Percentiles rank a stretch among this genome's conserved stretches.
phyloP scores from a whole-genome alignment of 2,888 invertebrate species.

The Chalcosyrphus nemorum region DNA sequence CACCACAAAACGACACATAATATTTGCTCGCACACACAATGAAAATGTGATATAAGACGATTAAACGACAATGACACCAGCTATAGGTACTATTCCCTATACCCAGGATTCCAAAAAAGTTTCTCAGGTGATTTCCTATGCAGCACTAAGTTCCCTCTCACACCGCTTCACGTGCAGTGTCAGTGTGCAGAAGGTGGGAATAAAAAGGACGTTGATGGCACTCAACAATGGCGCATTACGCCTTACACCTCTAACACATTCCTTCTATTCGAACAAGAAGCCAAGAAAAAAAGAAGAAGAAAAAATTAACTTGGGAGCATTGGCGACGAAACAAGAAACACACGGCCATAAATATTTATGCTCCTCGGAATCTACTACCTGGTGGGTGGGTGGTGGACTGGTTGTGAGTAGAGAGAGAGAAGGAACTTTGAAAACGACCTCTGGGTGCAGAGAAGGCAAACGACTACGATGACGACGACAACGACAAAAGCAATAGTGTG shows the following conservation, averaged over 20 bases:
- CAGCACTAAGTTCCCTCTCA: slow-evolving; percentile 29
- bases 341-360: slow-evolving; percentile 72
- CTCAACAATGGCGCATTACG: slow-evolving; percentile 71
- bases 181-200: slow-evolving; percentile 17
- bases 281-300: slow-evolving; percentile 28
- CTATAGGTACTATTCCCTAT: slow-evolving; percentile 48
- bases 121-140: slow-evolving; percentile 72
- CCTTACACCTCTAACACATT: slow-evolving; percentile 60
- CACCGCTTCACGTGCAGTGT: slow-evolving; percentile 16
- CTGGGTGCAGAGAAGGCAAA: slow-evolving; percentile 60
- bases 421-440: slow-evolving; percentile 63
- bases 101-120: slow-evolving; percentile 57
- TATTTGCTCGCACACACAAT: slow-evolving; percentile 57
- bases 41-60: slow-evolving; percentile 71
- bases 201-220: slow-evolving; percentile 71
- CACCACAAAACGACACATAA: slow-evolving; percentile 63
- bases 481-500: slow-evolving; percentile 30
- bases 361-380: slow-evolving; percentile 56
- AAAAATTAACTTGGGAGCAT: slow-evolving; percentile 62
- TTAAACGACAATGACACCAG: slow-evolving; percentile 72
- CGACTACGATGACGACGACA: too few relatives aligned
- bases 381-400: too few relatives aligned
- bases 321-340: slow-evolving; percentile 73
- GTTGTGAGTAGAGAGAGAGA: too few relatives aligned
- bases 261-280: slow-evolving; percentile 33